Evolutionary conservation across 2,797 vertebrate species (phyloP).

Genomic region (Gobio occitaniae): DNA sequence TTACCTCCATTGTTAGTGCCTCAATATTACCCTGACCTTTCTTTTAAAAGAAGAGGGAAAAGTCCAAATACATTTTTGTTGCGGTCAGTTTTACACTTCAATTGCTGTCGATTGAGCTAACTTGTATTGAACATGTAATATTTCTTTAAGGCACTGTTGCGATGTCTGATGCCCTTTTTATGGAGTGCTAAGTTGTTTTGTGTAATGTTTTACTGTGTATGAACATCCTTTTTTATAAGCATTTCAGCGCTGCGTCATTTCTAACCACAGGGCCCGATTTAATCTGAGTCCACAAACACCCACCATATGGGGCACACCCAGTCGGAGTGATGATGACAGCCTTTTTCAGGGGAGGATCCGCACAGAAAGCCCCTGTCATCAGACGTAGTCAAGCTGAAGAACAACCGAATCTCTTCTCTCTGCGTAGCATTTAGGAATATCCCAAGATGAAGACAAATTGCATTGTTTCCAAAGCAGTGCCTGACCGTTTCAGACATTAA

Average conservation of each 20-base stretch:
- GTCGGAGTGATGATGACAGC: slow-evolving; percentile 37
- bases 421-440: not conserved
- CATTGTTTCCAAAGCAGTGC: slow-evolving; percentile 6
- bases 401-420: slow-evolving; percentile 2
- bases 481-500: slow-evolving; percentile 7
- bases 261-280: slow-evolving; percentile 38
- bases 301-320: slow-evolving; percentile 47
- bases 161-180: not conserved
- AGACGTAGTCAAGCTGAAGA: slow-evolving; percentile 1
- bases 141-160: not conserved
- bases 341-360: slow-evolving; percentile 34
- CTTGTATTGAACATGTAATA: not conserved
- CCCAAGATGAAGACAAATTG: slow-evolving; percentile 10
- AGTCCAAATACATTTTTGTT: not conserved
- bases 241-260: slow-evolving; percentile 6
- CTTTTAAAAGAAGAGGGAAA: not conserved
- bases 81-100: not conserved
- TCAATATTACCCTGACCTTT: not conserved
- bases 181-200: slow-evolving; percentile 21
- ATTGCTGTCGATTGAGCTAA: not conserved
- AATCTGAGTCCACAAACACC: slow-evolving; percentile 41
- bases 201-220: not conserved
- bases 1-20: not conserved
- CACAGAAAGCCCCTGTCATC: slow-evolving; percentile 38
- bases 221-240: slow-evolving; percentile 1